phyloP scores from a whole-genome alignment of 2,797 vertebrate species.

The Notamacropus eugenii region DNA sequence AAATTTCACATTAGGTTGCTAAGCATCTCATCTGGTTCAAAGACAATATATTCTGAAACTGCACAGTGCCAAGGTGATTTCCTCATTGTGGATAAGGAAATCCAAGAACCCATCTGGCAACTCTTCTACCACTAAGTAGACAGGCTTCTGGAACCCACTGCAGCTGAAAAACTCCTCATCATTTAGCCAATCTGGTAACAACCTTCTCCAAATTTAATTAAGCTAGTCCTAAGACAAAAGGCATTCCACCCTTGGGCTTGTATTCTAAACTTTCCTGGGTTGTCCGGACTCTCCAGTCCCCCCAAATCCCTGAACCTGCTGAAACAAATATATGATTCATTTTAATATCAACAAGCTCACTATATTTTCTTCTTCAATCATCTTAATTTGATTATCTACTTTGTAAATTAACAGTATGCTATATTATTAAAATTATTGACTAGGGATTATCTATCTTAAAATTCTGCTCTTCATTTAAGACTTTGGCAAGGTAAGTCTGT shows the following conservation, averaged over 20 bases:
- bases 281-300: neutral
- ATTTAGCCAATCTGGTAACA: neutral
- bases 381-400: neutral
- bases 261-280: neutral
- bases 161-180: neutral
- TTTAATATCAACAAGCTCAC: neutral
- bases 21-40: neutral
- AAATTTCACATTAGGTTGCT: neutral
- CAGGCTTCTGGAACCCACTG: neutral
- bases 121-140: neutral
- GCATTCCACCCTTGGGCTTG: neutral
- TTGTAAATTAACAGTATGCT: neutral
- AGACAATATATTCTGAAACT: neutral
- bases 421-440: neutral
- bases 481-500: neutral
- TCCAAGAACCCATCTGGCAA: neutral
- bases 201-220: neutral
- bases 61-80: too few species aligned
- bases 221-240: neutral
- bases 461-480: neutral
- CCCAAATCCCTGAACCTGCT: neutral
- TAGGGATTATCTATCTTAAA: neutral
- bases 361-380: neutral
- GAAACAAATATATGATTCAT: neutral
- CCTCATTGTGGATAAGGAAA: neutral